Evolutionary conservation across 2,888 invertebrate species (phyloP).

Genomic region (Protonemura montana): DNA sequence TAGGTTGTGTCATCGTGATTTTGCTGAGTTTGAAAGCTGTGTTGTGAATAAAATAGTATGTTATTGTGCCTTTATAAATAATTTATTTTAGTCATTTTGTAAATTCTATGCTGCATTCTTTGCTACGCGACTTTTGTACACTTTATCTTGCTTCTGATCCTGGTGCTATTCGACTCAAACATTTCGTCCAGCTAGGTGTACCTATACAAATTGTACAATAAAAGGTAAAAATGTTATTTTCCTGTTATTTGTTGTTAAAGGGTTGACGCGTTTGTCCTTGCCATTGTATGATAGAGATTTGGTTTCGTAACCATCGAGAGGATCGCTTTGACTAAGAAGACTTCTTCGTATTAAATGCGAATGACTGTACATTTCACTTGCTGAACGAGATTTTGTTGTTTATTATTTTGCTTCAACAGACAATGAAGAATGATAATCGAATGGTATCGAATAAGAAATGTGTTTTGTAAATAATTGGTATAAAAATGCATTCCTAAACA

Average conservation of each 20-base stretch:
- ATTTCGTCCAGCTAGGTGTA: conserved; percentile 47
- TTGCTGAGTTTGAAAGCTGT: conserved; percentile 7
- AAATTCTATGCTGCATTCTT: conserved; percentile 28
- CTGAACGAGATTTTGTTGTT: conserved; percentile 7
- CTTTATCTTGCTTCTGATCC: conserved; percentile 48
- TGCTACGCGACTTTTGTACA: conserved; percentile 41
- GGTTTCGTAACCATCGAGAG: conserved; percentile 28
- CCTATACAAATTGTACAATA: conserved; percentile 42
- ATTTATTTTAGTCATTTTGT: conserved; percentile 41
- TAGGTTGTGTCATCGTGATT: background rate
- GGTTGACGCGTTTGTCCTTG: conserved; percentile 7
- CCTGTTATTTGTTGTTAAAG: conserved; percentile 2
- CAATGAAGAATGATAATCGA: conserved; percentile 34
- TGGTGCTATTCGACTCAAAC: conserved; percentile 49
- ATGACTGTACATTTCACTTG: background rate
- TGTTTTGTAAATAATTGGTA: conserved; percentile 46
- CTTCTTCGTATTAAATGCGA: conserved; percentile 18
- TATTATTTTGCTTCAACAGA: conserved; percentile 18
- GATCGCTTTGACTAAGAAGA: conserved; percentile 38
- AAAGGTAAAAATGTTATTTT: conserved; percentile 24
- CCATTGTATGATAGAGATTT: conserved; percentile 14
- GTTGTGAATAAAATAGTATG: conserved; percentile 38
- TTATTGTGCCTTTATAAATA: conserved; percentile 27
- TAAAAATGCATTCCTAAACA: conserved; percentile 47
- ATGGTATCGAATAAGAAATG: conserved; percentile 38